Base-by-base conservation (phyloP, 2,888 invertebrate species). In the Tetheella fluctuosa region DNA sequence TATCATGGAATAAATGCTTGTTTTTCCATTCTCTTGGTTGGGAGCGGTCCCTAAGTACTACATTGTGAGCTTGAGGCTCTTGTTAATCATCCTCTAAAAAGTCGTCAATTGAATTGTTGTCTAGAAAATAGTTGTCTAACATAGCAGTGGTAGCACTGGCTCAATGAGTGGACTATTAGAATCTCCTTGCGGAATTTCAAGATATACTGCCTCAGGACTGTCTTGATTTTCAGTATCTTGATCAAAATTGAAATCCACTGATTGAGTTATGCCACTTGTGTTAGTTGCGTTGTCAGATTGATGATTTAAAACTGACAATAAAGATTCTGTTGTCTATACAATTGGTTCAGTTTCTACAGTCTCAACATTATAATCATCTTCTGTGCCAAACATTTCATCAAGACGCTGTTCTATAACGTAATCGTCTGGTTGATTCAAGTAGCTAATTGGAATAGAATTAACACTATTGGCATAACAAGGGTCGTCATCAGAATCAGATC, bases 21-120 rank as follows among this genome's bases (percentile, higher is more conserved):
- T 52, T 67, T 58, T 68, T 57, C 69, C 66, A 69, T 54, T 59
- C 63, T 62, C 68, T 62, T 61, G 66, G 67, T 58, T 60, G 63
- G 62, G 61, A 63, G 12, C 61, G 65, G 54, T 65, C 61, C 39
- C 63, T 65, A 61, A 12, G 61, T 25, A 61, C 64, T 58, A 54
- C 58, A 42, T 60, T 64, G 57, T 59, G 37, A 60, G 25, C 53
- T 58, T 64, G 58, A 62, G 55, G 53, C 54, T 52, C 63, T 69
- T 68, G 62, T 64, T 34, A 30, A 53, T 64, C 67, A 67, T 62
- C 62, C 5, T 25, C 25, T 5, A 25, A 4, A 4, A 25, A 25
- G 2, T 25, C 25, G 5, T 25, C 25, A 4, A 25, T 25, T 4
- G 2, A 2, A 25, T 4, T 25, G 25, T 25, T 5, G 3, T 25